Percentiles rank a stretch among this genome's conserved stretches.
Conservation (phyloP, 2,113 vertebrate species). For the Vicugna pacos region DNA sequence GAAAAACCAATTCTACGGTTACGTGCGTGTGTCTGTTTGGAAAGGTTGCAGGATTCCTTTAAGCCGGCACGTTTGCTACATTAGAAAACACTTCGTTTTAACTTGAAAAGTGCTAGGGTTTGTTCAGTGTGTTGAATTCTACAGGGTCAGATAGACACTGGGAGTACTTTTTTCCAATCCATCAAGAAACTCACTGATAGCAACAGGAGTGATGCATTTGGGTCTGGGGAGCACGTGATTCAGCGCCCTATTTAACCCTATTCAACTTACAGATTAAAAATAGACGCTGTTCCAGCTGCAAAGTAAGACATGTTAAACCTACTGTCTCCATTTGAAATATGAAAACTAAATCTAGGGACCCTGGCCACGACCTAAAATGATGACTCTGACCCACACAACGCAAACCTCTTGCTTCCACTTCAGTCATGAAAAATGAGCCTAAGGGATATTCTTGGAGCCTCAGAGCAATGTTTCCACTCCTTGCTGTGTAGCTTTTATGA, state of each 20-base stretch:
- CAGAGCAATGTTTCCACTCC: neutral
- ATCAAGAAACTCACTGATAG: slow-evolving; percentile 65
- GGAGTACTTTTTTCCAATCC: slow-evolving; percentile 57
- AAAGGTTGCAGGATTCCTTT: slow-evolving; percentile 49
- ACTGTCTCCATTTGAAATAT: slow-evolving; percentile 51
- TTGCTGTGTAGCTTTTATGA: slow-evolving; percentile 10
- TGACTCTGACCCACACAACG: neutral
- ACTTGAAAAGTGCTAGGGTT: slow-evolving; percentile 58
- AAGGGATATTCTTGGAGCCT: neutral
- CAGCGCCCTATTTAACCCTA: slow-evolving; percentile 63
- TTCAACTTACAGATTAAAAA: slow-evolving; percentile 80
- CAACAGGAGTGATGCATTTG: slow-evolving; percentile 60
- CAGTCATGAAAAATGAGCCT: neutral
- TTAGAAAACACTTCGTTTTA: slow-evolving; percentile 63
- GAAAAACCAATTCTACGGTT: slow-evolving; percentile 72
- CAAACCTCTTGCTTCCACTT: neutral
- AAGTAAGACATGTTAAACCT: slow-evolving; percentile 55
- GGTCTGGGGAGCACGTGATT: slow-evolving; percentile 38
- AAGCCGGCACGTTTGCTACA: slow-evolving; percentile 59
- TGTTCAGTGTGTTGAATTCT: slow-evolving; percentile 64
- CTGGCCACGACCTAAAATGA: neutral
- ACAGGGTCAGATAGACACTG: slow-evolving; percentile 47
- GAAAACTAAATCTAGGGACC: slow-evolving; percentile 60
- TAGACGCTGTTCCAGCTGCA: slow-evolving; percentile 77
- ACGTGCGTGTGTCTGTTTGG: slow-evolving; percentile 45